A percentile compares a stretch with the other conserved stretches of the same genome.
phyloP scores from a whole-genome alignment of 2,888 invertebrate species.

The Mechanitis messenoides region DNA sequence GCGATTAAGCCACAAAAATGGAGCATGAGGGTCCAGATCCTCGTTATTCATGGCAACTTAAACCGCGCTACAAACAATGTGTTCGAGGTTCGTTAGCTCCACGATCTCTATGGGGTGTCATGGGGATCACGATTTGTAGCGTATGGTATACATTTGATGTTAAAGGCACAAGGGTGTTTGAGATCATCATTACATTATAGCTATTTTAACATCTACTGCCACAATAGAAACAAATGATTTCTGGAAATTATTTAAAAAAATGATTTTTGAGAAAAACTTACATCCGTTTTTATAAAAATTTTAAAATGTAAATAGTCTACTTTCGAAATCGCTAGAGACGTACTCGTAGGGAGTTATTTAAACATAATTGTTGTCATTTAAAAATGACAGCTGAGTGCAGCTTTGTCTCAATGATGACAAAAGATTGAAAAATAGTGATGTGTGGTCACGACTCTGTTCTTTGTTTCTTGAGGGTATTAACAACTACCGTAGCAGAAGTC shows the following conservation, averaged over 20 bases:
- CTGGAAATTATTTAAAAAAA: too few species aligned
- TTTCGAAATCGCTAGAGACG: slow-evolving; percentile 7
- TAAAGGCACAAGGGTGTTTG: slow-evolving; percentile 2
- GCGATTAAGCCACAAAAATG: too few species aligned
- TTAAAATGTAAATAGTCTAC: not conserved
- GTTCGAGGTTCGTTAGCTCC: slow-evolving; percentile 58
- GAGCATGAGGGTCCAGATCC: slow-evolving; percentile 22
- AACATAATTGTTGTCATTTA: slow-evolving; percentile 29
- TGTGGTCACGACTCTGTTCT: slow-evolving; percentile 30
- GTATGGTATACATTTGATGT: slow-evolving; percentile 22
- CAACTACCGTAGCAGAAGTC: slow-evolving; percentile 64
- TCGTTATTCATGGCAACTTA: slow-evolving; percentile 36
- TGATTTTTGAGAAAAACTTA: too few species aligned
- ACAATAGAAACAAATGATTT: too few species aligned
- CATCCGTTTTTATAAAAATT: too few species aligned
- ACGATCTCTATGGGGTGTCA: slow-evolving; percentile 35
- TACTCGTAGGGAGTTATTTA: slow-evolving; percentile 18
- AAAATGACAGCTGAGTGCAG: slow-evolving; percentile 25
- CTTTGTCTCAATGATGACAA: slow-evolving; percentile 27
- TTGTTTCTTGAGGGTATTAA: slow-evolving; percentile 30
- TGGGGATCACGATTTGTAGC: slow-evolving; percentile 29
- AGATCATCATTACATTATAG: slow-evolving; percentile 2
- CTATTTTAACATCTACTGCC: not conserved
- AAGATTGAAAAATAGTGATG: slow-evolving; percentile 29
- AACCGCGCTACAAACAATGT: slow-evolving; percentile 59